Base-by-base conservation (phyloP, 2,797 vertebrate genomes). In the Oryzias dopingdopingensis region DNA sequence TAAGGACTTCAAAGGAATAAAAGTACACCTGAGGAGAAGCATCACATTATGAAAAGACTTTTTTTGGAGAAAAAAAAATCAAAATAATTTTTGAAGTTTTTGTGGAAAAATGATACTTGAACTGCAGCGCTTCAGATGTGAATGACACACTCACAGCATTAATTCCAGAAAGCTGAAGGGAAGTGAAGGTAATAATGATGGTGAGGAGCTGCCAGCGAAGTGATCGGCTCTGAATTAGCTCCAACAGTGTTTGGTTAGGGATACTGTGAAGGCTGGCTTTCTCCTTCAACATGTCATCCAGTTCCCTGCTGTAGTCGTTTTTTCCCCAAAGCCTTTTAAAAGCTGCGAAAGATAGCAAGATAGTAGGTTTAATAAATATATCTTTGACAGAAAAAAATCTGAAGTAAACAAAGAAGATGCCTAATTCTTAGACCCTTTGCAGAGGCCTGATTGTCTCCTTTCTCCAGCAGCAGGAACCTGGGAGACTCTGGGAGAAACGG, bases 191-290 rank as follows among this genome's bases (percentile, higher is more conserved):
- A 1, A 92, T 56, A 4, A 91, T 0, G 61, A 93, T 23, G 5
- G 90, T 90, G 67, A 93, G 50, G 41, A 94, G 56, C 86, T 94
- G 93, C 94, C 94, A 94, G 18, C 91, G 91, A 6, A 94, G 43
- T 0, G 70, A 58, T 52, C 24, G 59, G 62, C 90, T 84, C 29
- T 24, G 55, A 14, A 94, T 6, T 42, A 95, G 85, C 46, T 93
- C 90, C 75, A 88, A 37, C 23, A 93, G 16, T 0, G 88, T 77
- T 79, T 85, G 88, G 0, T 53, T 80, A 55, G 46, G 77, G 41
- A 91, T 55, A 5, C 72, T 79, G 14, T 69, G 49, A 59, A 88
- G 62, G 14, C 81, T 71, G 4, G 65, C 79, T 24, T 88, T 85
- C 87, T 95, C 94, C 62, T 81, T 70, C 76, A 91, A 1, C 89